These are phyloP conservation scores for Argyresthia albistria DNA, from an alignment of 2,888 invertebrate species.

Conservation along the genomic window DNA sequence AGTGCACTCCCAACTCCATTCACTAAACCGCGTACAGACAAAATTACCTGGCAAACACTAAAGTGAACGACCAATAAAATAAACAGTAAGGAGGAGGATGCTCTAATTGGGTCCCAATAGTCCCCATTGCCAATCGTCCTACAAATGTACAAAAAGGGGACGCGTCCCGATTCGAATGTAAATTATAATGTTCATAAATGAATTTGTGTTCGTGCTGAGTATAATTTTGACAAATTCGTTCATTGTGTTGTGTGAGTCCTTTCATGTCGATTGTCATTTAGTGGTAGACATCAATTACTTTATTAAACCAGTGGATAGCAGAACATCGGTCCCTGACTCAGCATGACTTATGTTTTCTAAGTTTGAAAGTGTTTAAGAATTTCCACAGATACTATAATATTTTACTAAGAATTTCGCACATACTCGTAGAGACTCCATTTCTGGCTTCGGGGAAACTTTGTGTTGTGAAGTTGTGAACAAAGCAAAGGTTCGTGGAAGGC, in stretches of 20 bases:
- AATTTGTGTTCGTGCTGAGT: neutral
- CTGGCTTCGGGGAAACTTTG: too few relatives aligned
- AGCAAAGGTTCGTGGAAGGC: too few relatives aligned
- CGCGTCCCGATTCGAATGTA: neutral
- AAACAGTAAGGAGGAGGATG: slow-evolving; percentile 5
- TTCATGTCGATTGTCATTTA: too few relatives aligned
- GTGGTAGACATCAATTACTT: too few relatives aligned
- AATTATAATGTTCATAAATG: neutral
- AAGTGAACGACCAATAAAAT: slow-evolving; percentile 10
- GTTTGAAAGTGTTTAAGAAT: too few relatives aligned
- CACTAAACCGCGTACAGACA: slow-evolving; percentile 23
- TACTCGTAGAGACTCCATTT: too few relatives aligned
- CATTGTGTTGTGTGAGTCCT: neutral
- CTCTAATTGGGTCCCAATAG: neutral
- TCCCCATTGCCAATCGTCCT: neutral
- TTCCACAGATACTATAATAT: too few relatives aligned
- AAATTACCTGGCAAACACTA: slow-evolving; percentile 22
- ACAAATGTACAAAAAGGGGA: slow-evolving; percentile 1
- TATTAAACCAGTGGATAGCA: too few relatives aligned
- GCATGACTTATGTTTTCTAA: too few relatives aligned
- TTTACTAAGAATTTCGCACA: too few relatives aligned
- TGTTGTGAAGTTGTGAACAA: too few relatives aligned
- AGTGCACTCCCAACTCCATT: slow-evolving; percentile 18
- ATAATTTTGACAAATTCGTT: neutral
- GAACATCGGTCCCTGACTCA: too few relatives aligned